These are phyloP conservation scores for Sminthurides aquaticus DNA, from an alignment of 2,888 invertebrate genomes.

Conservation along the genomic window DNA sequence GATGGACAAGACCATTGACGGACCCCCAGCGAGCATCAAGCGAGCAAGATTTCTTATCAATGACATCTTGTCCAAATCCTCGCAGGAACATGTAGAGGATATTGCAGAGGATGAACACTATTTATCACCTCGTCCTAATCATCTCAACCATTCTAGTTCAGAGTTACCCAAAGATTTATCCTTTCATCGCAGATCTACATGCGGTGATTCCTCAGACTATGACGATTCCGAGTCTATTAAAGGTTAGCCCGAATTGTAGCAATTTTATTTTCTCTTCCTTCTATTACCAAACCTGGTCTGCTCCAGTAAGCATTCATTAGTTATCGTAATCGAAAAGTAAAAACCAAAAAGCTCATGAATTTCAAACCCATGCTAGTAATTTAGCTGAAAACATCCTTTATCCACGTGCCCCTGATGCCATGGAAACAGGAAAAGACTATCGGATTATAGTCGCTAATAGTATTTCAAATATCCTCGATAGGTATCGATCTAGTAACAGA, in stretches of 20 bases:
- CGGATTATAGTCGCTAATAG: too few relatives aligned
- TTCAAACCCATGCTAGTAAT: too few relatives aligned
- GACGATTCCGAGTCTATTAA: slow-evolving; percentile 43
- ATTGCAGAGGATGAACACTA: slow-evolving; percentile 12
- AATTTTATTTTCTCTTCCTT: not conserved
- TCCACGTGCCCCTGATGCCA: too few relatives aligned
- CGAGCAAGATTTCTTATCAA: slow-evolving; percentile 76
- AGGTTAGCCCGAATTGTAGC: slow-evolving; percentile 27
- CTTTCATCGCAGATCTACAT: slow-evolving; percentile 40
- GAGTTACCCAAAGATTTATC: slow-evolving; percentile 42
- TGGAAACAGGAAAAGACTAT: too few relatives aligned
- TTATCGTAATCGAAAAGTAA: too few relatives aligned
- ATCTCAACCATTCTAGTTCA: slow-evolving; percentile 20
- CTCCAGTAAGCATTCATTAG: too few relatives aligned
- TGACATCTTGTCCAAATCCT: slow-evolving; percentile 60
- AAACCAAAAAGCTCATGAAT: too few relatives aligned
- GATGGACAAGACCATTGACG: slow-evolving; percentile 36
- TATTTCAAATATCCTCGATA: too few relatives aligned
- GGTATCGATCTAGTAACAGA: too few relatives aligned
- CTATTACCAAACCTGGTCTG: too few relatives aligned
- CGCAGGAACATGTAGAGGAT: slow-evolving; percentile 13
- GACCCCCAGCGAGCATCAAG: slow-evolving; percentile 38
- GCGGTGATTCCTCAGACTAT: slow-evolving; percentile 42
- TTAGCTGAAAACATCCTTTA: too few relatives aligned
- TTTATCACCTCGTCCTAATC: not conserved